Evolutionary conservation across 2,113 vertebrate genomes (phyloP), one percentile per base, ranked within the genome.

Genomic region (Tiliqua scincoides): DNA sequence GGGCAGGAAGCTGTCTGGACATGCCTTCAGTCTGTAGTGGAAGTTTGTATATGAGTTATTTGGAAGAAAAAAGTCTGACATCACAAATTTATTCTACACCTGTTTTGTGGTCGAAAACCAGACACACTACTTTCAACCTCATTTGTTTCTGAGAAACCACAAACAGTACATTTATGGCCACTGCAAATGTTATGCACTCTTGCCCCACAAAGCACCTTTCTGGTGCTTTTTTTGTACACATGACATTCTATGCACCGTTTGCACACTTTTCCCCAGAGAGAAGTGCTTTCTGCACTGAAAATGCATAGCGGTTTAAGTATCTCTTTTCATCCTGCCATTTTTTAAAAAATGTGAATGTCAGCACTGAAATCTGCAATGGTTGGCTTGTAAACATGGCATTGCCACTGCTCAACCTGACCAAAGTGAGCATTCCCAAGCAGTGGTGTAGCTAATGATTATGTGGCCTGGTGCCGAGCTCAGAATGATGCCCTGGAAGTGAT

Each of bases 121-220:
- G 72, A 63, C 37, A 11, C n/a, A 27, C 57, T 84, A 74, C 27
- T 75, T 63, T 63, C 70, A n/a, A 75, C 71, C 70, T 37, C 68
- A 63, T 74, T 84, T 84, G 71, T 84, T 84, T 74, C 71, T 63
- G 12, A 75, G 57, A 84, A 84, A 84, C 82, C 82, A 74, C 82
- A 84, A 84, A 62, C 37, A 75, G 82, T 84, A 6, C 40, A 86
- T 86, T 72, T 79, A 48, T 80, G 85, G 43, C 59, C n/a, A 86
- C 6, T 80, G 71, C 30, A 63, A 86, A 35, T 86, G 30, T 63
- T 65, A 54, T 27, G n/a, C 32, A 73, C 73, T 52, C 48, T 80
- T 59, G 35, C 57, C 37, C 79, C 40, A 52, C 5, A 43, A 74
- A 75, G 27, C 27, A 43, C 57, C 23, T 80, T 73, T 74, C 74